Conservation (phyloP, 2,113 vertebrate species). For the Erythrocebus patas region DNA sequence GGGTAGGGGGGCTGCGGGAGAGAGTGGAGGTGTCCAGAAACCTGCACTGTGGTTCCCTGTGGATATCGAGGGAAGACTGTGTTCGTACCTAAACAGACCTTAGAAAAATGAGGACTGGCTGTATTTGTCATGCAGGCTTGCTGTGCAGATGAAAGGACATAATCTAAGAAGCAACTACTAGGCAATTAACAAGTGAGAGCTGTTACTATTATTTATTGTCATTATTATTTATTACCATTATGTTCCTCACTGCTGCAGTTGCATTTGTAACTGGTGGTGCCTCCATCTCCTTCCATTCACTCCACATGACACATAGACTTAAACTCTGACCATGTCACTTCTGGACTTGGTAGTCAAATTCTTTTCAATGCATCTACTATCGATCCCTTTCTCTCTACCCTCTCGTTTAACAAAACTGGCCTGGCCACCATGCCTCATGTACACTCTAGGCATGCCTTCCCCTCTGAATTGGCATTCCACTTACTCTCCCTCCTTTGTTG, state of each 20-base stretch:
- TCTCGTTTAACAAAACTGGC: neutral
- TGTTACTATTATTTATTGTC: neutral
- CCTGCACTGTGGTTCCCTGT: neutral
- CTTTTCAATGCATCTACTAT: neutral
- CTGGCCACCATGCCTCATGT: rapidly evolving
- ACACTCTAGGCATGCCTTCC: neutral
- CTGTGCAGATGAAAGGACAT: neutral
- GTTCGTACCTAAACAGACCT: neutral
- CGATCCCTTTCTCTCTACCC: neutral
- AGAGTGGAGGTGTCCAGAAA: neutral
- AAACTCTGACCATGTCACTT: neutral
- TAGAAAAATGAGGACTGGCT: neutral
- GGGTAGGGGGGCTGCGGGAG: neutral
- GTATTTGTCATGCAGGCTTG: neutral
- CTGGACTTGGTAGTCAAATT: neutral
- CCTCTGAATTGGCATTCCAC: neutral
- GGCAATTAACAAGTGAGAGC: neutral
- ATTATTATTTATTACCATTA: neutral
- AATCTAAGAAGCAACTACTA: too few relatives aligned
- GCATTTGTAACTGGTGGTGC: too few relatives aligned
- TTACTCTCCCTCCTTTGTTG: neutral
- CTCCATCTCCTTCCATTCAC: neutral
- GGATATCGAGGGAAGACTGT: neutral
- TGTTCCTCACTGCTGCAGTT: too few relatives aligned
- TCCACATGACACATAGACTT: too few relatives aligned